Conservation (phyloP, 2,797 vertebrate genomes). For the Bovichtus diacanthus region DNA sequence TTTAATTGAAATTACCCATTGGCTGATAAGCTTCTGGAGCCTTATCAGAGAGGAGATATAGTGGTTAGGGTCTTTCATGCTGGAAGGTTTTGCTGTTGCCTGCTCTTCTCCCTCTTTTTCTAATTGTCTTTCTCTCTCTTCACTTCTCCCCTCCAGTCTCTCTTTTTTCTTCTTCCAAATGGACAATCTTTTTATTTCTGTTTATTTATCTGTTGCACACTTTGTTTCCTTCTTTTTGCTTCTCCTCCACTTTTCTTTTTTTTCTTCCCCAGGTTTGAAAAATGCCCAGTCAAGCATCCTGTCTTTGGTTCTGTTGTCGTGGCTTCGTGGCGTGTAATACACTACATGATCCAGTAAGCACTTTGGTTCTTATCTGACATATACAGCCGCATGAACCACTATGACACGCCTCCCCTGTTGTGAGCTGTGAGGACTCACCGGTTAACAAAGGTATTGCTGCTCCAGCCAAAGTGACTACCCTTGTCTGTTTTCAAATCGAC, state of each 20-base stretch:
- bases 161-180: constrained; percentile 1
- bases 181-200: constrained; percentile 10
- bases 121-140: constrained; percentile 45
- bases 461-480: constrained; percentile 27
- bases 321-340: constrained; percentile 17
- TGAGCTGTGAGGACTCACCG: constrained; percentile 80
- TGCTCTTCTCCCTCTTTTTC: constrained; percentile 33
- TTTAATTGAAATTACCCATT: constrained; percentile 84
- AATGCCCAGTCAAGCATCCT: constrained; percentile 41
- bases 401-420: constrained; percentile 76
- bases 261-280: constrained; percentile 31
- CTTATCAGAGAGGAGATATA: constrained; percentile 72
- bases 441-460: constrained; percentile 68
- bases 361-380: constrained; percentile 64
- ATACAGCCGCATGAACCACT: constrained; percentile 76
- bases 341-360: constrained; percentile 49
- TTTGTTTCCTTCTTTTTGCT: background rate
- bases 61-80: constrained; percentile 68
- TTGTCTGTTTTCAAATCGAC: constrained; percentile 53
- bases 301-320: constrained; percentile 30
- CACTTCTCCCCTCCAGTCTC: constrained; percentile 11
- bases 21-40: constrained; percentile 77
- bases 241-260: constrained; percentile 1
- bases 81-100: constrained; percentile 59
- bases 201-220: constrained; percentile 15